phyloP scores from a whole-genome alignment of 2,797 vertebrate species.

The Pangasius sanitwongsei region DNA sequence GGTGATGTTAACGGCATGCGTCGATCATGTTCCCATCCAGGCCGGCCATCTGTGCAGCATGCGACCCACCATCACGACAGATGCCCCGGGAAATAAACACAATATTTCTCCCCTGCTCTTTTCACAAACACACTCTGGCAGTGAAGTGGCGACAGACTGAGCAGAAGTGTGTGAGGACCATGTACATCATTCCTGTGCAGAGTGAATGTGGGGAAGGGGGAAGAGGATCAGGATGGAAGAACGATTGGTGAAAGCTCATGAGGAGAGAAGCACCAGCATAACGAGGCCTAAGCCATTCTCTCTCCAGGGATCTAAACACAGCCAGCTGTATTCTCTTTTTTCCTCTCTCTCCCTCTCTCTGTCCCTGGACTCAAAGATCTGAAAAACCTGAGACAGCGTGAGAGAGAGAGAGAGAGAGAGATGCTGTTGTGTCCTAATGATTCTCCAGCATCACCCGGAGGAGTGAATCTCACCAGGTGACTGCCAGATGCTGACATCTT shows the following conservation, averaged over 20 bases:
- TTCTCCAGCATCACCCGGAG: conserved; percentile 36
- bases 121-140: conserved; percentile 28
- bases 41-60: conserved; percentile 64
- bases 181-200: conserved; percentile 7
- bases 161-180: conserved; percentile 13
- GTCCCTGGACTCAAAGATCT: conserved; percentile 17
- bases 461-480: conserved; percentile 34
- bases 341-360: neutral
- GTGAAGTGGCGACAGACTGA: conserved; percentile 18
- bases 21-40: conserved; percentile 33
- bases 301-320: conserved; percentile 16
- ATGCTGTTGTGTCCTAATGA: conserved; percentile 45
- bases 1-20: neutral
- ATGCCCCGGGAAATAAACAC: conserved; percentile 68
- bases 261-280: conserved; percentile 8
- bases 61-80: conserved; percentile 59
- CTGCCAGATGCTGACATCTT: conserved; percentile 42
- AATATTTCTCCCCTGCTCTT: conserved; percentile 58
- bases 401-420: conserved; percentile 1
- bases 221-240: neutral
- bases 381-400: neutral
- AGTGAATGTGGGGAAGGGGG: neutral
- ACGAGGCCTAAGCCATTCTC: neutral
- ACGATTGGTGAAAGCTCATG: conserved; percentile 2
- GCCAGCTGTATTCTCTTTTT: neutral